Base-by-base conservation (phyloP, 2,888 invertebrate species). In the Saturnia pavonia region DNA sequence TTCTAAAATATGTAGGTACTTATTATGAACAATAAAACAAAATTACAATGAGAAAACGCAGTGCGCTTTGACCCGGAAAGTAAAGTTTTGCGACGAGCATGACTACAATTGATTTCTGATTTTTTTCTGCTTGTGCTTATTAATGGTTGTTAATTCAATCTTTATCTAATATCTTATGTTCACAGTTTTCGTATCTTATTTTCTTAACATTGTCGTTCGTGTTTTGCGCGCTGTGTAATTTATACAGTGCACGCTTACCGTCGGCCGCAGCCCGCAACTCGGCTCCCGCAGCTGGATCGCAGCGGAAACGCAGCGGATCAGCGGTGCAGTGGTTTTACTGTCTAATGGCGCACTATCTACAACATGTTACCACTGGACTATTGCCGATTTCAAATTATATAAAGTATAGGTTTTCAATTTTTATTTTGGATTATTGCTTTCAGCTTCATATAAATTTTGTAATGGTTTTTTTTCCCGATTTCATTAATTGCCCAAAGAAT, bases 191-290 rank as follows among this genome's bases (percentile, higher is more conserved):
- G 72, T 40, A 68, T 34, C 16, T 72, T 75, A 75, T 74, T 73
- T 76, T 76, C 75, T 74, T 74, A 72, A 76, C 51, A 71, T 40
- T 34, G 68, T 68, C 68, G 68, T 71, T 65, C 71, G 54, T 68
- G 71, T 71, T 68, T 68, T 42, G 68, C 68, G 68, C 65, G 48
- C 40, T 22, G 65, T 72, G 76, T 71, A 76, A 78, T 76, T 77
- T 74, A 76, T 76, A 76, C 75, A 75, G 75, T 72, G 74, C 69
- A 67, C 67, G 67, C 72, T 60, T 54, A 71, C 69, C 63, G 70
- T 67, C 51, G 68, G 42, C 68, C 34, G 68, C 25, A 16, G 57
- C 14, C 57, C 57, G 57, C 27, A 60, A 27, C 57, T 51, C 1
- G 1, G 1, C n/a, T n/a, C n/a, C 12, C 68, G 68, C 68, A 68